Conservation (phyloP, 2,888 invertebrate species). For the Rapana venosa region DNA sequence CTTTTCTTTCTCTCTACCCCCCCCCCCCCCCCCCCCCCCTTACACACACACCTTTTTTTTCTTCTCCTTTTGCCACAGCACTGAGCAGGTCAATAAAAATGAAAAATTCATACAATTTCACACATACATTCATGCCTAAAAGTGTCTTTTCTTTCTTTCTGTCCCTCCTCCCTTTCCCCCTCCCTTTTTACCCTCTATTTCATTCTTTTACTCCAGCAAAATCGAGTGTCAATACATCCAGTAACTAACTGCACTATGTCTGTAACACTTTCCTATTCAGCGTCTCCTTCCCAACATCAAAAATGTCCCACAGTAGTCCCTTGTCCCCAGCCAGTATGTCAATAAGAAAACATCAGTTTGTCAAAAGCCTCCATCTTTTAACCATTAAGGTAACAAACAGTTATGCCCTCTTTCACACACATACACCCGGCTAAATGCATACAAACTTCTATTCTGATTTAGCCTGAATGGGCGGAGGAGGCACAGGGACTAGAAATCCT, state of each 20-base stretch:
- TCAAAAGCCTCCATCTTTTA: background rate
- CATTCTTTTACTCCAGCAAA: background rate
- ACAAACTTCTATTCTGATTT: background rate
- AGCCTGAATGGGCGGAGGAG: too few species aligned
- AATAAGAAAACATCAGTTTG: background rate
- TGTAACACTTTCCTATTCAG: background rate
- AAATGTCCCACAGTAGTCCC: background rate
- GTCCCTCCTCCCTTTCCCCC: background rate
- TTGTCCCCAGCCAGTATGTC: too few species aligned
- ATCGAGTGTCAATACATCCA: background rate
- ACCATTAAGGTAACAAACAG: background rate
- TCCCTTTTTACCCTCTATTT: background rate
- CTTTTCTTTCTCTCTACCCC: background rate
- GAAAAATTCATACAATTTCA: background rate
- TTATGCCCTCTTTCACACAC: background rate
- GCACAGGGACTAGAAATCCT: too few species aligned
- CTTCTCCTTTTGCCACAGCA: background rate
- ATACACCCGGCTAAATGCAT: background rate
- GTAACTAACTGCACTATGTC: background rate
- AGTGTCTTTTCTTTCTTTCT: background rate
- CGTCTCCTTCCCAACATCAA: background rate
- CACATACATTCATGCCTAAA: background rate
- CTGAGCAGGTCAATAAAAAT: background rate
- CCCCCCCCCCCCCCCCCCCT: background rate
- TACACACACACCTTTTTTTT: slow-evolving; percentile 15